A percentile compares a stretch with the other conserved stretches of the same genome.
phyloP scores from a whole-genome alignment of 2,888 invertebrate genomes.

The Dicyrtoma fusca region DNA sequence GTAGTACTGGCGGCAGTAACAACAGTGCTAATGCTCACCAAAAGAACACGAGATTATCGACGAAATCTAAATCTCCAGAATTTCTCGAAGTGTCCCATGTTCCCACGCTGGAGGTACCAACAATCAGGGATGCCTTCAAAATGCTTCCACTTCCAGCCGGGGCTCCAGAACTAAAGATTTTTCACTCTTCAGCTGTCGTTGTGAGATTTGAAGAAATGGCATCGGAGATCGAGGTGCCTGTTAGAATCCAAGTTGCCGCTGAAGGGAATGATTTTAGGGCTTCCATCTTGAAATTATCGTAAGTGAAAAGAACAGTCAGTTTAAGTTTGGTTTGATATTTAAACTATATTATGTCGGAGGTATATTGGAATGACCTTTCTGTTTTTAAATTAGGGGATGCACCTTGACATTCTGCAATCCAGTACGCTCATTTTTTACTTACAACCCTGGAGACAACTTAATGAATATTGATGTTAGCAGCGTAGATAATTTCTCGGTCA shows the following conservation, averaged over 20 bases:
- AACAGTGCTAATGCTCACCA: too few species aligned
- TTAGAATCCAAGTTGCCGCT: slow-evolving; percentile 20
- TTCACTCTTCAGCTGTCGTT: slow-evolving; percentile 24
- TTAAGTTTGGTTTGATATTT: not conserved
- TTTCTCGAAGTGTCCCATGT: slow-evolving; percentile 39
- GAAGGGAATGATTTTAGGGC: slow-evolving; percentile 25
- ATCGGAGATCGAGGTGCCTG: slow-evolving; percentile 21
- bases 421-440: slow-evolving; percentile 20
- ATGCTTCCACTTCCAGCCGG: not conserved
- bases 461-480: slow-evolving; percentile 26
- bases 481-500: slow-evolving; percentile 10
- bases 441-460: slow-evolving; percentile 13
- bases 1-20: not conserved
- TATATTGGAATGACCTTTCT: too few species aligned
- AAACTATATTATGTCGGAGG: not conserved
- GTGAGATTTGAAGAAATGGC: slow-evolving; percentile 30
- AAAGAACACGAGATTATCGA: not conserved
- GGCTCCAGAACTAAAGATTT: slow-evolving; percentile 1
- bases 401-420: slow-evolving; percentile 25
- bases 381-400: slow-evolving; percentile 8
- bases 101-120: slow-evolving; percentile 32
- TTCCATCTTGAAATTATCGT: slow-evolving; percentile 28
- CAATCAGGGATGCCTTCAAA: slow-evolving; percentile 14
- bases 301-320: not conserved
- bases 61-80: not conserved